These are phyloP conservation scores for Drosophila ogumai DNA, from an alignment of 1,140 invertebrate genomes.

Conservation along the genomic window DNA sequence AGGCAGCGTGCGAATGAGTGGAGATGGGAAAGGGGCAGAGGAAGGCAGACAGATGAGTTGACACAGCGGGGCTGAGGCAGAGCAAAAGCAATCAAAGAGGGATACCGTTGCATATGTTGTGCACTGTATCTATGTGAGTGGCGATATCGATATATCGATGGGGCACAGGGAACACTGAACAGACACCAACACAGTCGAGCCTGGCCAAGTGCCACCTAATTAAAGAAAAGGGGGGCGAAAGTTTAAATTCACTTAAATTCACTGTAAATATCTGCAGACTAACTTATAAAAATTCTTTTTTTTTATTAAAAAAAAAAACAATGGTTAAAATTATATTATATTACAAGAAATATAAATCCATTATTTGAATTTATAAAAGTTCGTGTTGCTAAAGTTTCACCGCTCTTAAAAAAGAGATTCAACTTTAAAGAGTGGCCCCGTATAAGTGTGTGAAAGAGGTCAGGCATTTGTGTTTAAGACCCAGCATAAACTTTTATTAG, in stretches of 20 bases:
- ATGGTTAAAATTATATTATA: not conserved
- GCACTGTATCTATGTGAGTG: slow-evolving; percentile 54
- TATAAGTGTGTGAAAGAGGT: not conserved
- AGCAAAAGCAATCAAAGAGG: slow-evolving; percentile 50
- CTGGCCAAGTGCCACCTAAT: not conserved
- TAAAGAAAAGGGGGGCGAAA: not conserved
- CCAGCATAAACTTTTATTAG: not conserved
- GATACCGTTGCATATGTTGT: slow-evolving; percentile 59
- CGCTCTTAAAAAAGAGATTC: not conserved
- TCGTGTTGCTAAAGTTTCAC: not conserved
- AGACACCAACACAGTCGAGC: slow-evolving; percentile 12
- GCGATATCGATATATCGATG: slow-evolving; percentile 38
- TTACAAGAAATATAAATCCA: not conserved
- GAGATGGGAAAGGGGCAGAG: slow-evolving; percentile 20
- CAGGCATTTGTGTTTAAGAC: not conserved
- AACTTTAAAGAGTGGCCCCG: not conserved
- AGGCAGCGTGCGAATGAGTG: slow-evolving; percentile 13
- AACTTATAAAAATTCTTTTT: not conserved
- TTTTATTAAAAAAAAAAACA: not conserved
- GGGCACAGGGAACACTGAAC: slow-evolving; percentile 5
- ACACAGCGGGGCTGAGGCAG: slow-evolving; percentile 44
- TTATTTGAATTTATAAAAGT: not conserved
- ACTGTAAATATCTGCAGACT: not conserved
- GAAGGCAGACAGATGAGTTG: slow-evolving; percentile 61
- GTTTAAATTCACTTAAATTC: not conserved